Base-by-base conservation (phyloP, 2,113 vertebrate species). In the Eulemur macaco region DNA sequence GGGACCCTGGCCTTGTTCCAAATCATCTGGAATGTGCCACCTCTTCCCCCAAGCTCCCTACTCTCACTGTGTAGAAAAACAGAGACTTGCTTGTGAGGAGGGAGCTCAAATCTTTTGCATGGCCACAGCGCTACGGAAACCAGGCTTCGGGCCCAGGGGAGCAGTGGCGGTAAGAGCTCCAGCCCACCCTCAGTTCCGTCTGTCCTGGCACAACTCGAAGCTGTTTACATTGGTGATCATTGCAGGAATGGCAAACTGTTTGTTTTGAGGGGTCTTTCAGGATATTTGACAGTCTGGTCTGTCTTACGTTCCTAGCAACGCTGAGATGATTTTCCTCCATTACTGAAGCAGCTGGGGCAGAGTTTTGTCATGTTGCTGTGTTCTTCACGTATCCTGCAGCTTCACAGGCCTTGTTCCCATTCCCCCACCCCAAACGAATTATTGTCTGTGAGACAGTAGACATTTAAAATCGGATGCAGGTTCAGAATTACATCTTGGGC, bases 171-270 rank as follows among this genome's bases (percentile, higher is more conserved):
- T 27, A 52, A 20, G 63, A 37, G 25, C 29, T n/a, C 27, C 7
- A 5, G 3, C 5, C 34, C 12, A 9, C 20, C 34, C 34, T n/a
- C 15, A 11, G 39, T 3, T 10, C 58, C 0, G 0, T 21, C 73
- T 87, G 1, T 39, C 34, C 0, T 5, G 7, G 45, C 80, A 17
- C 15, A 45, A 7, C 56, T 87, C 84, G 39, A 25, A 23, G 63
- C 66, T 39, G 23, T 2, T 23, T 27, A 8, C 29, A 15, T 15
- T 13, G 29, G 23, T 20, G 8, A 21, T 52, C 9, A 8, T 18
- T 31, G 13, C 52, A 56, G 50, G 52, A 71, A 34, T 3, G 17
- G 69, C 56, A 12, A 11, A 34, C 50, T 15, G 18, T 81, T 90
- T 73, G 47, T n/a, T 77, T 39, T 34, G 17, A 66, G 50, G 25